Evolutionary conservation across 2,888 invertebrate genomes (phyloP), one percentile per base, ranked within the genome.

Genomic region (Eupithecia pulchellata): DNA sequence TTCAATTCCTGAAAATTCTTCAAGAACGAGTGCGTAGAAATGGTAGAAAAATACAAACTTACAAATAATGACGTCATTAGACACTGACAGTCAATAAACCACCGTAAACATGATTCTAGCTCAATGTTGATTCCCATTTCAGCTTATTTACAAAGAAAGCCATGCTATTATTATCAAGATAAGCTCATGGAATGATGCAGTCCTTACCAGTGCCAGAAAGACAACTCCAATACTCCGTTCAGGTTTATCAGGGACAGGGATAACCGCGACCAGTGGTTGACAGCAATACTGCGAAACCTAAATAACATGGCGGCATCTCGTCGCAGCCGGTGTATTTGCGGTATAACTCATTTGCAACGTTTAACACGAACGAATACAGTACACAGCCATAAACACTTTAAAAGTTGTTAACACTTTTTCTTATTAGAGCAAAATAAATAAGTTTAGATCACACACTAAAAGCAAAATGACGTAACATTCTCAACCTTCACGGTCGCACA

Each of bases 401-500:
- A 75, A 79, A 75, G 78, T 78, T 77, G 85, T 84, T 85, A 87
- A 80, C 90, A 91, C 89, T 87, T 83, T 68, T 82, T 82, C 83
- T 82, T 84, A 81, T 75, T 82, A 81, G 84, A 81, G 77, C 83
- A 86, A 88, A 89, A 84, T 88, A 89, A 83, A 82, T 87, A 84
- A 82, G 87, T 91, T 86, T 88, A 83, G 84, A 92, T 86, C 90
- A 92, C 90, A 88, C 90, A 92, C 89, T 88, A 89, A 86, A 89
- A 86, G 86, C 87, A 88, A 93, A 93, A 92, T 94, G 94, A 94
- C 94, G 94, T 94, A 94, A 94, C 94, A 93, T 91, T 91, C 92
- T 93, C 92, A 94, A 93, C 93, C 93, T 94, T 94, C 94, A 94
- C 93, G 92, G 92, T 91, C 93, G 93, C 92, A 89, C 89, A 90